A percentile compares a stretch with the other conserved stretches of the same genome.
phyloP scores from a whole-genome alignment of 2,113 vertebrate species.

The Eubucco bourcierii region DNA sequence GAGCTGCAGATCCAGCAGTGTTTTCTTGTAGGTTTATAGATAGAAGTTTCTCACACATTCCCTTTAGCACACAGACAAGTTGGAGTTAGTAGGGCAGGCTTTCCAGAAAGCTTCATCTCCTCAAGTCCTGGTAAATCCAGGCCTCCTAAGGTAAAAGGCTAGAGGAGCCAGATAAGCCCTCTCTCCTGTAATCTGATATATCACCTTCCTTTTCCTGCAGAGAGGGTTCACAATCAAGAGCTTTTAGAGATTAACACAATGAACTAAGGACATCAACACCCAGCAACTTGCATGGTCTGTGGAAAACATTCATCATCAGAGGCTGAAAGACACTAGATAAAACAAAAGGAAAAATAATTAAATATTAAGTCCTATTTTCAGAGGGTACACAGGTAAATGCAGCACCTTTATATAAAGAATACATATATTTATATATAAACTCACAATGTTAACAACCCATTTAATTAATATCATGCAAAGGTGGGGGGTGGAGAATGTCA shows the following conservation, averaged over 20 bases:
- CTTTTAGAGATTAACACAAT: constrained; percentile 12
- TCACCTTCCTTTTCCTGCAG: neutral
- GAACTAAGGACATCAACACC: neutral
- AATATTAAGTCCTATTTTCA: neutral
- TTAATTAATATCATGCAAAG: neutral
- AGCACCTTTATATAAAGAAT: neutral
- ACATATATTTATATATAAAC: neutral
- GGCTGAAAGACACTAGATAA: neutral
- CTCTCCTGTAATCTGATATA: constrained; percentile 27
- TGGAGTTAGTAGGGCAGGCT: neutral
- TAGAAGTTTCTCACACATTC: neutral
- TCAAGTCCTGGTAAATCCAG: constrained; percentile 12
- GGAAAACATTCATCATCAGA: neutral
- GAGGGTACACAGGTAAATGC: neutral
- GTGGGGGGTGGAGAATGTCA: neutral
- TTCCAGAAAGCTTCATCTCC: neutral
- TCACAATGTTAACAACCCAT: neutral
- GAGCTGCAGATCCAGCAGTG: neutral
- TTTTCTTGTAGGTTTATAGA: neutral
- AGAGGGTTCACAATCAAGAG: neutral
- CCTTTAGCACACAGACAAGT: neutral
- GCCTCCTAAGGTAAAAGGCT: constrained; percentile 39
- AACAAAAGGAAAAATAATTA: neutral
- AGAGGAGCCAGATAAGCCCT: constrained; percentile 1
- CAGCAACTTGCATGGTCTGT: neutral